phyloP scores from a whole-genome alignment of 2,888 invertebrate species.

The Schizotus pectinicornis region DNA sequence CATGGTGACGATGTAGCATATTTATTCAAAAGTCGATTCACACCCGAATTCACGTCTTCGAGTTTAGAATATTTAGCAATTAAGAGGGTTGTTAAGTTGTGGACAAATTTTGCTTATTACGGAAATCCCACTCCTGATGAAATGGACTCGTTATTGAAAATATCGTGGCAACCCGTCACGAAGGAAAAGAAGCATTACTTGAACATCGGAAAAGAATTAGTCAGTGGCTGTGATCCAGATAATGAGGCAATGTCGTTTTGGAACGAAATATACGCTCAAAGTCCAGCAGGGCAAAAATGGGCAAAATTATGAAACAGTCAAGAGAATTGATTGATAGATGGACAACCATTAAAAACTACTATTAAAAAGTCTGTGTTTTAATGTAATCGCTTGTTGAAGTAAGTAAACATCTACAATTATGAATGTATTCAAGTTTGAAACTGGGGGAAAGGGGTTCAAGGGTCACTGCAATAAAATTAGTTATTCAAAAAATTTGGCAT shows the following conservation, averaged over 20 bases:
- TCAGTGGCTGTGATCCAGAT: slow-evolving; percentile 39
- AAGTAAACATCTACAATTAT: too few relatives aligned
- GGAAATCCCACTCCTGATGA: slow-evolving; percentile 46
- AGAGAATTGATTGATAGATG: too few relatives aligned
- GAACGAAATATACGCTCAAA: background rate
- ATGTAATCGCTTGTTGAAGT: too few relatives aligned
- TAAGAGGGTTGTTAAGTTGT: slow-evolving; percentile 45
- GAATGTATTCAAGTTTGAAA: too few relatives aligned
- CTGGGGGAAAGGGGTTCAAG: too few relatives aligned
- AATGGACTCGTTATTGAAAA: slow-evolving; percentile 36
- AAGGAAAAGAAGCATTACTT: slow-evolving; percentile 40
- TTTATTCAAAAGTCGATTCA: slow-evolving; percentile 38
- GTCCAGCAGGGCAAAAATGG: background rate
- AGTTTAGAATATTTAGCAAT: slow-evolving; percentile 35
- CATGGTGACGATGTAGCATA: slow-evolving; percentile 45
- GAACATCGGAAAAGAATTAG: slow-evolving; percentile 45
- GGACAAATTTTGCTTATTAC: slow-evolving; percentile 51
- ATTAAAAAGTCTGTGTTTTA: too few relatives aligned
- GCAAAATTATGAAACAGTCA: too few relatives aligned
- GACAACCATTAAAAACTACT: too few relatives aligned
- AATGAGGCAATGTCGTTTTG: background rate
- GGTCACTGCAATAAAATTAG: too few relatives aligned
- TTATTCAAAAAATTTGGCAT: too few relatives aligned
- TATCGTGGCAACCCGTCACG: slow-evolving; percentile 45
- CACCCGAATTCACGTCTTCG: slow-evolving; percentile 29